Evolutionary conservation across 1,140 invertebrate species (phyloP), one percentile per base, ranked within the genome.

Genomic region (Aporrectodea caliginosa): DNA sequence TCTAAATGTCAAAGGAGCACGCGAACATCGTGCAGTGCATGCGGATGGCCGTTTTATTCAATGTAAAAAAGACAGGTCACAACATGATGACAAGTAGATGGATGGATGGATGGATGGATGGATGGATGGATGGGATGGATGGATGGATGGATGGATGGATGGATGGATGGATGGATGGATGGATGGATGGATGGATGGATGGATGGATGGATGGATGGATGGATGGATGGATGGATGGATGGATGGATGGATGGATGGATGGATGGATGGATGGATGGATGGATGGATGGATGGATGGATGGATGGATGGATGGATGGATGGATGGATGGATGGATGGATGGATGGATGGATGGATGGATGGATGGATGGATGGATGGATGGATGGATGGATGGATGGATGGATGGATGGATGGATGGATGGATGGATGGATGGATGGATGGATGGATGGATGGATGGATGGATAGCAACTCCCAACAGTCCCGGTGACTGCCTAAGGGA

Each of bases 171-270:
- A 73, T 73, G 72, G 72, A 73, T 73, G 72, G 72, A 73, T 73
- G 72, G 72, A 73, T 73, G 72, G 72, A 73, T 73, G 72, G 72
- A 73, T 73, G 72, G 72, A 73, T 73, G 72, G 72, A 73, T 73
- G 72, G 72, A 73, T 73, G 72, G 72, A 73, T 73, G 72, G 72
- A 73, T 73, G 72, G 72, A 73, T 73, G 72, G 72, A 73, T 73
- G 72, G 72, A 73, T 73, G 72, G n/a, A 12, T 73, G 72, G 72
- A 29, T 73, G 31, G 72, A 73, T 73, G 31, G 31, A 73, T 73
- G 6, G 69, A 2, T 69, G 69, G 58, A 2, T 69, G 69, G 58
- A 2, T 69, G 69, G 58, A 2, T 69, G 69, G 58, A 2, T 69
- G 69, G 58, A 2, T 69, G 69, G 58, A 2, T 69, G 69, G 58